Evolutionary conservation across 2,888 invertebrate species (phyloP), one percentile per base, ranked within the genome.

Genomic region (Achlya flavicornis): DNA sequence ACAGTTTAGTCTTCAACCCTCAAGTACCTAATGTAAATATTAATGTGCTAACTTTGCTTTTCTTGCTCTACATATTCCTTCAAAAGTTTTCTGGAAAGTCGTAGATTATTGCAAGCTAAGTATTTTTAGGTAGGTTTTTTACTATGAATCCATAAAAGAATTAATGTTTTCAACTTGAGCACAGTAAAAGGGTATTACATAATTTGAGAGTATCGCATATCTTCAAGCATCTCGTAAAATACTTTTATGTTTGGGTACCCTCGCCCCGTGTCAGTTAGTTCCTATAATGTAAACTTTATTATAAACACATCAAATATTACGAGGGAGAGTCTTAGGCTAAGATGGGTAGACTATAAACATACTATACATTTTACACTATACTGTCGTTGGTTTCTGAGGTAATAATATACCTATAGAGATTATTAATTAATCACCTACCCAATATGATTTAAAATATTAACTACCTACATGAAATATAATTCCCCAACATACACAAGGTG

Each of bases 211-310:
- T n/a, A n/a, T n/a, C n/a, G n/a, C n/a, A n/a, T 66, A 62, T 70
- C 63, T 63, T 62, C 62, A 71, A 65, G 64, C 74, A 69, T 60
- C 62, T 69, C 72, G 72, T 76, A 76, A 76, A 72, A 64, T 65
- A 58, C 57, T 71, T 73, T 76, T 72, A 74, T 72, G 68, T 59
- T 64, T 61, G 65, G 64, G 63, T 67, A 58, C 64, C 69, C 57
- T 61, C 63, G 68, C 70, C 73, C 72, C 67, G 63, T 66, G 63
- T 71, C 64, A 71, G 61, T 67, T 66, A 69, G 65, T 69, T 61
- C 64, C 62, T 68, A 19, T 66, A 66, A 68, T 62, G 69, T 70
- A 64, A 62, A n/a, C n/a, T n/a, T 69, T 68, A 68, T 67, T 73
- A 62, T 69, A 68, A 70, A 69, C 68, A 72, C 61, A 19, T 53